Evolutionary conservation across 1,140 invertebrate species (phyloP).

Genomic region (Neodiprion lecontei): DNA sequence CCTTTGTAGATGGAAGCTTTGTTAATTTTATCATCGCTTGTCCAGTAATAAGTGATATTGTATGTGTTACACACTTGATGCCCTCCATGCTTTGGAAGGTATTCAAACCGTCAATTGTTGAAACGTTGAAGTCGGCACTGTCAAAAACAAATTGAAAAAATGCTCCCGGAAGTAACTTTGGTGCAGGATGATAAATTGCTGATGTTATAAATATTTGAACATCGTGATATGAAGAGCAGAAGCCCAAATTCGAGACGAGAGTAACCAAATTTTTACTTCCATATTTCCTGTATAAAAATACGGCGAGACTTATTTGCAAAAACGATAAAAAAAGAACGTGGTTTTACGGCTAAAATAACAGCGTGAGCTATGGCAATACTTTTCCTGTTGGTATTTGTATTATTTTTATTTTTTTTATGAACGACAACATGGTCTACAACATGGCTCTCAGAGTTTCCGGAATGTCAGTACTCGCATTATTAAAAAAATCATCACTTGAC

Average conservation of each 20-base stretch:
- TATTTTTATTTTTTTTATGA: neutral
- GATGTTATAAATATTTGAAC: constrained; percentile 30
- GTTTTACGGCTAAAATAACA: constrained; percentile 34
- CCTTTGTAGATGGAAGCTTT: no score
- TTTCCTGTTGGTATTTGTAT: neutral
- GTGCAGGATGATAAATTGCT: constrained; percentile 22
- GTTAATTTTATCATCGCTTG: no score
- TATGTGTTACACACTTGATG: neutral
- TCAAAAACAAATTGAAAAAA: constrained; percentile 41
- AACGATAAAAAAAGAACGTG: constrained; percentile 38
- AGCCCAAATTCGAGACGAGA: constrained; percentile 31
- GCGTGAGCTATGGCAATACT: constrained; percentile 29
- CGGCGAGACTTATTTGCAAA: constrained; percentile 28
- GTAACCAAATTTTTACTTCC: constrained; percentile 35
- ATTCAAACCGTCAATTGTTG: constrained; percentile 26
- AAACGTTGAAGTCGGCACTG: constrained; percentile 26
- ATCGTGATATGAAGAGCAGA: constrained; percentile 32
- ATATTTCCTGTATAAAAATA: constrained; percentile 35
- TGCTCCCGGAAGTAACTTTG: constrained; percentile 20
- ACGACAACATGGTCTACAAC: constrained; percentile 16
- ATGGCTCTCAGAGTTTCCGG: neutral
- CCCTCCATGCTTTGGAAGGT: constrained; percentile 35
- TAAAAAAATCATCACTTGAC: constrained; percentile 22
- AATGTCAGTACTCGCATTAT: constrained; percentile 20
- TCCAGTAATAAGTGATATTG: no score